phyloP scores from a whole-genome alignment of 2,888 invertebrate species.

The Ametastegia equiseti region DNA sequence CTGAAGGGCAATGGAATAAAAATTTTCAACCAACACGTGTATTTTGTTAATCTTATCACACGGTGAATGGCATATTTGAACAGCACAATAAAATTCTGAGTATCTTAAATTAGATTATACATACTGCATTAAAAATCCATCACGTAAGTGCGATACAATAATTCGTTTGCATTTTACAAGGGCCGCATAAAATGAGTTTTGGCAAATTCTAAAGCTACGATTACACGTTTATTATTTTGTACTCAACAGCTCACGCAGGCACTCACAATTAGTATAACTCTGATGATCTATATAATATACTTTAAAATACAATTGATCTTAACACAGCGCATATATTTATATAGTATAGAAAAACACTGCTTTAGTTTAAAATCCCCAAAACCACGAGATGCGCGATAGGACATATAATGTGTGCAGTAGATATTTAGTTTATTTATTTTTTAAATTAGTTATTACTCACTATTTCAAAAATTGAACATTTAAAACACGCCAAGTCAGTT shows the following conservation, averaged over 20 bases:
- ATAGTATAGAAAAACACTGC: neutral
- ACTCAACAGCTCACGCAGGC: constrained; percentile 2
- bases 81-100: neutral
- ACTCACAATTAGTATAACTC: neutral
- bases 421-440: neutral
- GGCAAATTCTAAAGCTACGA: constrained; percentile 4
- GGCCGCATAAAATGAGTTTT: constrained; percentile 37
- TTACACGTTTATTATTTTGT: neutral
- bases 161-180: neutral
- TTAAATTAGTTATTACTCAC: neutral
- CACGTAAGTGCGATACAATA: neutral
- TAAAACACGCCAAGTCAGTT: neutral
- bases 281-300: neutral
- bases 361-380: neutral
- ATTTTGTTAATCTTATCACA: neutral
- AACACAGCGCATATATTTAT: neutral
- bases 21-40: constrained; percentile 16
- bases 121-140: neutral
- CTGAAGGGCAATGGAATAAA: neutral
- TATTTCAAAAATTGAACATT: neutral
- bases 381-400: constrained; percentile 12
- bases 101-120: neutral
- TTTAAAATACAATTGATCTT: neutral
- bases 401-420: neutral
- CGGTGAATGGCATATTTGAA: neutral